These are phyloP conservation scores for Tenualosa ilisha DNA, from an alignment of 2,797 vertebrate species.

Conservation along the genomic window DNA sequence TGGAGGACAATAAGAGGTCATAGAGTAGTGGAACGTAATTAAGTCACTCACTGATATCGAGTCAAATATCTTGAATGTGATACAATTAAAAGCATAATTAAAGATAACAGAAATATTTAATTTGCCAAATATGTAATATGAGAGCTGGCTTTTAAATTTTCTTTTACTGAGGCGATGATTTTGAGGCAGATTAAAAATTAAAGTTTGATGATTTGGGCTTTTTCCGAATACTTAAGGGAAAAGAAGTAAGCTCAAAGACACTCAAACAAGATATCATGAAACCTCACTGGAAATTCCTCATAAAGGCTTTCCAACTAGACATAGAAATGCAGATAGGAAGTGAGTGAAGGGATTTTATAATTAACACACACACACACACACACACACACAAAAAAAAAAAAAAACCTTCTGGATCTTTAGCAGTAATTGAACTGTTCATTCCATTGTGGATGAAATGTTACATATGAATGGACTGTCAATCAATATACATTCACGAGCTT, in stretches of 20 bases:
- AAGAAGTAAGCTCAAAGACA: not conserved
- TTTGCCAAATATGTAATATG: not conserved
- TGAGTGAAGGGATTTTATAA: not conserved
- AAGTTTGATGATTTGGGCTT: not conserved
- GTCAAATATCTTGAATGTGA: slow-evolving; percentile 7
- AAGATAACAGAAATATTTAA: slow-evolving; percentile 21
- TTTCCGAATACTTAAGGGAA: not conserved
- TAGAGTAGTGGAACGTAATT: slow-evolving; percentile 9
- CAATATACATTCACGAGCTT: slow-evolving; percentile 18
- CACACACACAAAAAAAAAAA: not conserved
- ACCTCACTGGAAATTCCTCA: not conserved
- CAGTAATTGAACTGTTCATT: slow-evolving; percentile 2
- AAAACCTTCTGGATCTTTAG: not conserved
- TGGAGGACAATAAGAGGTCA: not conserved
- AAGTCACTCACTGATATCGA: slow-evolving; percentile 6
- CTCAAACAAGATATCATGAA: not conserved
- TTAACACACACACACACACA: not conserved
- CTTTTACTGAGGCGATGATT: not conserved
- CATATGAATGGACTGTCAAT: slow-evolving; percentile 15
- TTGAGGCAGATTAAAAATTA: not conserved
- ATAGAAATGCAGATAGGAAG: not conserved
- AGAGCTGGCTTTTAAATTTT: not conserved
- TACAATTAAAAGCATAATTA: slow-evolving; percentile 16
- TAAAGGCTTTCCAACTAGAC: not conserved
- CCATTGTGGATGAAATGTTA: not conserved